phyloP scores from a whole-genome alignment of 2,888 invertebrate species.

The Petrophora chlorosata region DNA sequence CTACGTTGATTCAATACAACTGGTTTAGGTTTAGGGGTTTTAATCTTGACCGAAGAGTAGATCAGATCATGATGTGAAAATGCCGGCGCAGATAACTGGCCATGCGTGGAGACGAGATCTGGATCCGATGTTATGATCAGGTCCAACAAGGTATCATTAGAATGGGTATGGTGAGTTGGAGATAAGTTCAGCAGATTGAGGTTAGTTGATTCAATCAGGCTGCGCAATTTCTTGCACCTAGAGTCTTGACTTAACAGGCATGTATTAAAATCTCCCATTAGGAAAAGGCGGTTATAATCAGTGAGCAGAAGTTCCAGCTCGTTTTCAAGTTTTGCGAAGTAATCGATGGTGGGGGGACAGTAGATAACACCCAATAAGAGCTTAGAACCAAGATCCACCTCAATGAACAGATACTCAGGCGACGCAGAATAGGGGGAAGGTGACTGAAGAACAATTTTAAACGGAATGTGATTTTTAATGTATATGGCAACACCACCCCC shows the following conservation, averaged over 20 bases:
- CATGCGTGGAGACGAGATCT: neutral
- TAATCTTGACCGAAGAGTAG: neutral
- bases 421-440: too few relatives aligned
- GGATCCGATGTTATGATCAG: neutral
- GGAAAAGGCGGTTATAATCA: too few relatives aligned
- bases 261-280: too few relatives aligned
- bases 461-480: too few relatives aligned
- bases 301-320: too few relatives aligned
- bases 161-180: neutral
- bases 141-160: neutral
- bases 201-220: neutral
- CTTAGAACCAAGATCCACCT: too few relatives aligned
- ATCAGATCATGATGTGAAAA: neutral
- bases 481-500: too few relatives aligned
- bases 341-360: neutral
- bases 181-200: neutral
- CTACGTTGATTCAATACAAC: neutral
- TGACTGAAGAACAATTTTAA: too few relatives aligned
- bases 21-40: neutral
- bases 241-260: too few relatives aligned
- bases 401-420: too few relatives aligned
- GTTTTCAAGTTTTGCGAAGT: neutral
- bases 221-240: neutral
- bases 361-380: neutral
- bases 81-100: neutral